Percentiles rank a stretch among this genome's conserved stretches.
phyloP scores from a whole-genome alignment of 2,113 vertebrate species.

The Myotis yumanensis region DNA sequence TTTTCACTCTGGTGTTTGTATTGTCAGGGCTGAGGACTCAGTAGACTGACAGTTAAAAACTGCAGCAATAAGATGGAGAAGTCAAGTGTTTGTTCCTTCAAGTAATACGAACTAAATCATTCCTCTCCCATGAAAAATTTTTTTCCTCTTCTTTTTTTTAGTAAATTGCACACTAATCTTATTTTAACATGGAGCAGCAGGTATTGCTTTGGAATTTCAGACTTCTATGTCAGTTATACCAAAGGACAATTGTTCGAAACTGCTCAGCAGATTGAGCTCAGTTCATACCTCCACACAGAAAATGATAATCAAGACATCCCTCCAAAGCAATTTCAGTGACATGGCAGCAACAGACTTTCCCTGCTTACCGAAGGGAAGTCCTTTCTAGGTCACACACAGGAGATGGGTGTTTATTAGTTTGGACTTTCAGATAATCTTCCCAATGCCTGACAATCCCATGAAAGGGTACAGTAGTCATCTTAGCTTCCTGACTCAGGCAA shows the following conservation, averaged over 20 bases:
- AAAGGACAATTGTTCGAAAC: conserved; percentile 28
- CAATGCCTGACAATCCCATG: conserved; percentile 47
- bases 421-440: conserved; percentile 50
- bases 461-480: conserved; percentile 11
- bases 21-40: neutral
- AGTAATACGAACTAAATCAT: neutral
- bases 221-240: neutral
- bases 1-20: neutral
- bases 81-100: neutral
- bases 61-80: neutral
- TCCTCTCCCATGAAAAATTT: neutral
- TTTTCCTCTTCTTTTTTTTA: neutral
- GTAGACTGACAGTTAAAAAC: neutral
- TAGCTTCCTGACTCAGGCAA: conserved; percentile 31
- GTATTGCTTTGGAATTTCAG: conserved; percentile 23
- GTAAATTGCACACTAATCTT: neutral
- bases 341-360: neutral
- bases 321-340: conserved; percentile 56
- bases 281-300: neutral
- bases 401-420: neutral
- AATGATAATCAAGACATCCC: conserved; percentile 53
- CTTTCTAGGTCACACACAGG: conserved; percentile 43
- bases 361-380: conserved; percentile 9
- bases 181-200: neutral
- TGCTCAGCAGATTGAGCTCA: neutral